Conservation (phyloP, 2,113 vertebrate genomes). For the Menidia beryllina region DNA sequence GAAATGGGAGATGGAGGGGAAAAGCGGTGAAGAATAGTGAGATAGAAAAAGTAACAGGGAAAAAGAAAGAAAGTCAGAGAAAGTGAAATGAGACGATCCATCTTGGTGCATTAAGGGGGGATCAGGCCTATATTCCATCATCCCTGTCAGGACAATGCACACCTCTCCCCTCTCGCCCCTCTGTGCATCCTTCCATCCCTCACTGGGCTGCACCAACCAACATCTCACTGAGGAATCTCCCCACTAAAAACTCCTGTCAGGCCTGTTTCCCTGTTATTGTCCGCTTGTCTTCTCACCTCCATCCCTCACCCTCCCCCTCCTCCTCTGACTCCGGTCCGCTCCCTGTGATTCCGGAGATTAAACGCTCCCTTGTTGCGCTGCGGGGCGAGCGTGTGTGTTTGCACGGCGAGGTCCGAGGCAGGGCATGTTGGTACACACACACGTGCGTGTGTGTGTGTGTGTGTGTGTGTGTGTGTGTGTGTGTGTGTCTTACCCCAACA, state of each 20-base stretch:
- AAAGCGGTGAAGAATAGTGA: constrained; percentile 21
- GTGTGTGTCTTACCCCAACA: constrained; percentile 75
- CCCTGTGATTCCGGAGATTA: constrained; percentile 85
- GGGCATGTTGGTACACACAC: constrained; percentile 23
- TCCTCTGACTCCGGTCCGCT: constrained; percentile 76
- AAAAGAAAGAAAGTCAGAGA: constrained; percentile 45
- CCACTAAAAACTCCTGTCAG: constrained; percentile 99
- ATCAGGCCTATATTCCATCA: constrained; percentile 79
- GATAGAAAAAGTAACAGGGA: constrained; percentile 22
- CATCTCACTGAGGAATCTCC: constrained; percentile 98
- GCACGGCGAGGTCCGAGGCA: constrained; percentile 63
- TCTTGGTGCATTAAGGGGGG: constrained; percentile 91
- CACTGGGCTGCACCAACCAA: constrained; percentile 74
- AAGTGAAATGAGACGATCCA: constrained; percentile 92
- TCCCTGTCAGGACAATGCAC: constrained; percentile 75
- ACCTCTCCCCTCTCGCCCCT: constrained; percentile 74
- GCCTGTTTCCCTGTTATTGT: constrained; percentile 99
- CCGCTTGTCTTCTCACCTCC: constrained; percentile 76
- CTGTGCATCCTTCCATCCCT: constrained; percentile 63
- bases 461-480: too few species aligned
- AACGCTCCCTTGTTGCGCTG: constrained; percentile 66
- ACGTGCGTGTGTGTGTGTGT: too few species aligned
- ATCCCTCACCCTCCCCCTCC: constrained; percentile 42
- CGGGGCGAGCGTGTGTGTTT: constrained; percentile 50
- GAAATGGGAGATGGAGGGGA: constrained; percentile 11